Conservation (phyloP, 2,797 vertebrate genomes). For the Hylomyscus alleni region DNA sequence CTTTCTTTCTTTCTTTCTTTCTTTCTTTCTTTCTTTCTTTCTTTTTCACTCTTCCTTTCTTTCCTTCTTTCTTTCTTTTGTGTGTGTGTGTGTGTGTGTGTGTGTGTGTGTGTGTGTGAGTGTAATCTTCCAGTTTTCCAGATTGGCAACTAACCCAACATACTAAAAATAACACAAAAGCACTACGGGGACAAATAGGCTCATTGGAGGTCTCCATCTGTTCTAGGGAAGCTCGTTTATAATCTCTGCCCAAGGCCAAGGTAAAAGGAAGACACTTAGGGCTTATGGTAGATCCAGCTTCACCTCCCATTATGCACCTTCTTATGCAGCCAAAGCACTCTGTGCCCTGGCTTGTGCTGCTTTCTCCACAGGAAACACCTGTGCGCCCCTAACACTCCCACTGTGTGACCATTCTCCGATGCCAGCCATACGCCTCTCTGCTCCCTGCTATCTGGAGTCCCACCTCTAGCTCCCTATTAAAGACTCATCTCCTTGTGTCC, state of each 20-base stretch:
- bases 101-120: not conserved
- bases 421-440: not conserved
- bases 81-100: not conserved
- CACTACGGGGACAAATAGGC: conserved; percentile 6
- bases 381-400: not conserved
- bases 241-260: conserved; percentile 41
- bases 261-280: not conserved
- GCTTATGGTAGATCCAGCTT: not conserved
- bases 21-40: too few relatives aligned
- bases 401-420: not conserved
- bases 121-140: conserved; percentile 46
- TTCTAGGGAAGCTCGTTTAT: conserved; percentile 20
- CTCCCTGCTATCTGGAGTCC: not conserved
- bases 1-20: too few relatives aligned
- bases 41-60: too few relatives aligned
- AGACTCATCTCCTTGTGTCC: not conserved
- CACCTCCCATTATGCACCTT: not conserved
- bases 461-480: not conserved
- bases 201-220: not conserved
- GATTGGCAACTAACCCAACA: conserved; percentile 9
- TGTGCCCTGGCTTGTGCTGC: not conserved
- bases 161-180: conserved; percentile 55
- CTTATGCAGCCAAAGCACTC: not conserved
- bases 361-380: not conserved
- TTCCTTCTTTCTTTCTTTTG: not conserved